Evolutionary conservation across 2,113 vertebrate genomes (phyloP), one percentile per base, ranked within the genome.

Genomic region (Oreochromis aureus): DNA sequence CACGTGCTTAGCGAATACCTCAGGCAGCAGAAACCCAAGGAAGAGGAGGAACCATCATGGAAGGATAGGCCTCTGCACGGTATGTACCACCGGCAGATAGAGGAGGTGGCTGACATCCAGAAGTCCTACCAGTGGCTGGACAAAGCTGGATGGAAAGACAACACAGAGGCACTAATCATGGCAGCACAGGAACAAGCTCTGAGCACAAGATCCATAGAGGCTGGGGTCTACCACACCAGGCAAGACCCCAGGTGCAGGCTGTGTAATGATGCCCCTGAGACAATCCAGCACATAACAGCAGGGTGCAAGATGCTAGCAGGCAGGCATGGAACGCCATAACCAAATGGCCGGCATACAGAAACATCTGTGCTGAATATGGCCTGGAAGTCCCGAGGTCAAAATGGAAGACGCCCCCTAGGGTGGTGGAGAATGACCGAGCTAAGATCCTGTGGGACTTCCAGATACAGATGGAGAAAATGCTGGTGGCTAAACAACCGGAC

Each of bases 41-140:
- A 58, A 1, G 24, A 58, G 24, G 24, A 30, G 56, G 24, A 30
- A 59, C 56, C 56, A 59, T 9, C 56, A 0, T 59, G 24, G 24
- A 59, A 59, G 24, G 4, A 59, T 5, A 59, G 56, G 56, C 24
- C 2, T 2, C 56, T 59, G 24, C 7, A 59, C 3, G 0, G 56
- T 30, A 30, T 59, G 24, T 59, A 0, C 2, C 56, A 59, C 56
- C 24, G 0, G 24, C 56, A 59, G 56, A 59, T 59, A 59, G 56
- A 0, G 7, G 56, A 59, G 56, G 56, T 59, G 56, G 24, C 24
- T 58, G 56, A 58, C 1, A 58, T 58, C 24, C 1, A 0, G 24
- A 58, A 58, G 7, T 16, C 56, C 56, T 58, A 58, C 3, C 24
- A 58, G 13, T 58, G 55, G 55, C 24, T 58, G 56, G 24, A 30